Conservation (phyloP, 2,113 vertebrate species). For the Scomber scombrus region DNA sequence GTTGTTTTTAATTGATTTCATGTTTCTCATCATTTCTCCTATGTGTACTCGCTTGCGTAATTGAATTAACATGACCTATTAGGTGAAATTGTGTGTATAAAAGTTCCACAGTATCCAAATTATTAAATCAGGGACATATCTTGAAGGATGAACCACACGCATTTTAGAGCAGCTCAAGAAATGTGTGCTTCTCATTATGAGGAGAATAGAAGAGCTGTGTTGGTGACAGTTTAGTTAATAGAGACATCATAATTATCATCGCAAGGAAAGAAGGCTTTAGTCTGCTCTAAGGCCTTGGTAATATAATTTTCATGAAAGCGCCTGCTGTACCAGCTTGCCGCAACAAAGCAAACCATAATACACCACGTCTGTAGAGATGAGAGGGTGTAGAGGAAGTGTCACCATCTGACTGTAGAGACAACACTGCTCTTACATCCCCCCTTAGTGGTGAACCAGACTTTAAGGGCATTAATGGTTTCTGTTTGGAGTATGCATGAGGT, state of each 20-base stretch:
- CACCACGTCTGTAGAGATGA: conserved; percentile 33
- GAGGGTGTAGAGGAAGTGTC: conserved; percentile 29
- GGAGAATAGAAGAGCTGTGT: conserved; percentile 29
- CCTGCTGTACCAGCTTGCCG: conserved; percentile 8
- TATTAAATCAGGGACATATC: not conserved
- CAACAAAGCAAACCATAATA: conserved; percentile 54
- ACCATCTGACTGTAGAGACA: conserved; percentile 12
- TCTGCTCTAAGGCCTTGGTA: conserved; percentile 26
- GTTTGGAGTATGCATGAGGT: conserved; percentile 12
- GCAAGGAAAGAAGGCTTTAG: conserved; percentile 22
- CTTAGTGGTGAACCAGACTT: conserved; percentile 6
- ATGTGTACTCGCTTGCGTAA: not conserved
- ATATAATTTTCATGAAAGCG: conserved; percentile 31
- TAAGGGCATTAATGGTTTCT: conserved; percentile 10
- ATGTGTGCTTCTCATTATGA: conserved; percentile 39
- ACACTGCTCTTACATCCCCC: not conserved
- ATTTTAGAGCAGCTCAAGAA: conserved; percentile 12
- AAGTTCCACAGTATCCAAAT: not conserved
- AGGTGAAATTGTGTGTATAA: conserved; percentile 16
- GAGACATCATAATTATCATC: conserved; percentile 44
- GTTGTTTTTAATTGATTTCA: not conserved
- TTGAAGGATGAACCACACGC: not conserved
- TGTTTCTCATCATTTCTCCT: not conserved
- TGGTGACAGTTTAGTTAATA: conserved; percentile 27
- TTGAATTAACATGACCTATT: conserved; percentile 1